Evolutionary conservation across 2,888 invertebrate species (phyloP), one percentile per base, ranked within the genome.

Genomic region (Spisula solida): DNA sequence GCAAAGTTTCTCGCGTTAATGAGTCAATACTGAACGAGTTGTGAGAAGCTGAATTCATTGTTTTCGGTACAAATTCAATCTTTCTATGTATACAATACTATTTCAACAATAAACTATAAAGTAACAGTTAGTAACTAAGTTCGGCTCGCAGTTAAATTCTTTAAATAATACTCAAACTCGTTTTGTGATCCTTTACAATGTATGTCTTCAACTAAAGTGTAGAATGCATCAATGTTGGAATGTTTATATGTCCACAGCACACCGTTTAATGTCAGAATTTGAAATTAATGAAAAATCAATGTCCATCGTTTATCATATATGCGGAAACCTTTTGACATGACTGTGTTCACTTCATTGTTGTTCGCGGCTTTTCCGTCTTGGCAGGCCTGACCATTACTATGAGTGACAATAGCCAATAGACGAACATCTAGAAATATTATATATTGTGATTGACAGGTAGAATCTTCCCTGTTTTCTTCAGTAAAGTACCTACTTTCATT

Each of bases 221-320:
- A 31, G 1, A 34, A 75, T 31, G 25, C 2, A 0, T 75, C 34
- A 75, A 12, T 31, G 29, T 31, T 31, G 8, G 2, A 75, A 31
- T 31, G 16, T 75, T 14, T 31, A 75, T 34, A 25, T 18, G 31
- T 31, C 29, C 75, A 75, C 29, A 75, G 14, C 75, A 75, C 75
- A 34, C 8, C 16, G 25, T 25, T 18, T 4, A 2, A 75, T 4
- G 75, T 18, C 16, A 34, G 75, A 75, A 2, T 75, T 66, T 25
- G 60, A 34, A 34, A 31, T 75, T 34, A 75, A 75, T 75, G 75
- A 75, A 75, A 34, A 75, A 75, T 75, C 75, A 75, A 75, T 75
- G 29, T 4, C 18, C 29, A 14, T 31, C 16, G 18, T 10, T 31
- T 31, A 18, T 75, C 25, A 34, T 34, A 75, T 34, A 34, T 75